Evolutionary conservation across 2,113 vertebrate species (phyloP).

Genomic region (Dipodomys spectabilis): DNA sequence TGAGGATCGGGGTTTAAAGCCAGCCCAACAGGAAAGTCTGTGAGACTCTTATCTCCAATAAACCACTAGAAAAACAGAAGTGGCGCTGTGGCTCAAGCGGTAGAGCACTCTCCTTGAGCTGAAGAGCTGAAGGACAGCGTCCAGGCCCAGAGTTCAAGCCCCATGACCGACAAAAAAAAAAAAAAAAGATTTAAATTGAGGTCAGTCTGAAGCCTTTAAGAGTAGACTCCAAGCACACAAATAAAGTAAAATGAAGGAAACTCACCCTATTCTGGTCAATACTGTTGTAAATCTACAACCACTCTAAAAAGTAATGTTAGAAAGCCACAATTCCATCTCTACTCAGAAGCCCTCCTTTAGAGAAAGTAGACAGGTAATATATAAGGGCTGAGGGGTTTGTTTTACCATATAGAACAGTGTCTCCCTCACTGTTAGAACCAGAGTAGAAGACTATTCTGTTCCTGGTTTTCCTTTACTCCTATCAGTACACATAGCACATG

Average conservation of each 20-base stretch:
- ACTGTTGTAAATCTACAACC: neutral
- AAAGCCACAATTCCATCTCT: neutral
- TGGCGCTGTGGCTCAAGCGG: no score
- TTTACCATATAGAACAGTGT: neutral
- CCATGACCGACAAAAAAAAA: no score
- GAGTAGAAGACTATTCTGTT: neutral
- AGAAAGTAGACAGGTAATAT: neutral
- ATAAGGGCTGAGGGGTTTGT: neutral
- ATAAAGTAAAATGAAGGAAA: neutral
- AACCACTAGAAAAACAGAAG: no score
- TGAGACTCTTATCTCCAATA: no score
- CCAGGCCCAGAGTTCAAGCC: no score
- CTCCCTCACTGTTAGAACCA: neutral
- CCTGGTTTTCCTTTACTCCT: neutral
- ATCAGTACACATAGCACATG: neutral
- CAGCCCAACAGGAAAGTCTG: no score
- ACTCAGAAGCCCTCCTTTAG: neutral
- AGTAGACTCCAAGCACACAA: neutral
- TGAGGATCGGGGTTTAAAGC: no score
- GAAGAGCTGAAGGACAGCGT: no score
- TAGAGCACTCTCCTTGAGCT: no score
- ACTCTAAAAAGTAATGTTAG: neutral
- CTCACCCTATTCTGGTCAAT: neutral
- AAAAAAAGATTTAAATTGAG: neutral
- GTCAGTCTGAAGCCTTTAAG: neutral